A percentile compares a stretch with the other conserved stretches of the same genome.
Evolutionary conservation across 2,113 vertebrate genomes (phyloP).

Genomic region (Illadopsis cleaveri): DNA sequence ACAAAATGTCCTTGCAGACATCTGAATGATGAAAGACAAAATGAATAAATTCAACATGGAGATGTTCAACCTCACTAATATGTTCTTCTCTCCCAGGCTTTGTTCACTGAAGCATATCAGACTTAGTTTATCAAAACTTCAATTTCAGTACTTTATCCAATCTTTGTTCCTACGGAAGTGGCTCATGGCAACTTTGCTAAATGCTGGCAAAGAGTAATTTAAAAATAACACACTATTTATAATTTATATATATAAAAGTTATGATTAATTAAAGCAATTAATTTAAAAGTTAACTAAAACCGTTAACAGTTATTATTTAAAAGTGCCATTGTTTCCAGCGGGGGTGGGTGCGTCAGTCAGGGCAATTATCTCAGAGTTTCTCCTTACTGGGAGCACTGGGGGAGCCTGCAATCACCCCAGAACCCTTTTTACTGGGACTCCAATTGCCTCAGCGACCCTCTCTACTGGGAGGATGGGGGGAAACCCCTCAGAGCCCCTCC

Average conservation of each 20-base stretch:
- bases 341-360: rapidly evolving
- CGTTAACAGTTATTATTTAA: neutral
- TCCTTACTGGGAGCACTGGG: neutral
- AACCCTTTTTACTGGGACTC: neutral
- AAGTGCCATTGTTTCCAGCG: neutral
- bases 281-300: neutral
- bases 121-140: neutral
- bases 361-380: neutral
- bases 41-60: neutral
- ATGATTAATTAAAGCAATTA: neutral
- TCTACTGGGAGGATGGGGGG: neutral
- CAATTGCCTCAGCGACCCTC: neutral
- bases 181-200: neutral
- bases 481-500: neutral
- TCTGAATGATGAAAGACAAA: no score
- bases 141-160: neutral
- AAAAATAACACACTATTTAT: neutral
- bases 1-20: neutral
- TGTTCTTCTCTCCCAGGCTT: neutral
- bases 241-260: neutral
- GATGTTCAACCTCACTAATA: neutral
- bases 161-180: neutral
- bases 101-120: neutral
- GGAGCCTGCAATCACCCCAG: neutral
- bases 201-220: neutral